Evolutionary conservation across 2,888 invertebrate genomes (phyloP).

Genomic region (Diloba caeruleocephala): DNA sequence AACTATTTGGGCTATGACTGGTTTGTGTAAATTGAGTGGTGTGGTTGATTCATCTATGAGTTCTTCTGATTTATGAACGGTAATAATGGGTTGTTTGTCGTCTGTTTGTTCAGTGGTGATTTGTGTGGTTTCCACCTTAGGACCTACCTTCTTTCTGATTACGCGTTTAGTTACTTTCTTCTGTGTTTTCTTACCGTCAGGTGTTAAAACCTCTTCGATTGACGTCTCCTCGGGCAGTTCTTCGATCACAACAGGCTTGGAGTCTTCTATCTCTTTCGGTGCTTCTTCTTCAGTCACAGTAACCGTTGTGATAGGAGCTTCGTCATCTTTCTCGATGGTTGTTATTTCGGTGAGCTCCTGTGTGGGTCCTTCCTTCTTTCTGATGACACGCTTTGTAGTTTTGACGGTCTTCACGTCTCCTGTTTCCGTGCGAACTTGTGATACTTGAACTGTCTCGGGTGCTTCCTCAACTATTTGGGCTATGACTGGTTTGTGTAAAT

Average conservation of each 20-base stretch:
- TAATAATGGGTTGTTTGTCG: slow-evolving; percentile 62
- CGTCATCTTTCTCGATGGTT: slow-evolving; percentile 14
- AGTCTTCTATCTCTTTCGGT: slow-evolving; percentile 50
- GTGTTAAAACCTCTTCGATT: no score
- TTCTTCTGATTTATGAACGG: slow-evolving; percentile 30
- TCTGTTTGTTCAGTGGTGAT: slow-evolving; percentile 69
- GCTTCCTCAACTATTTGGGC: slow-evolving; percentile 13
- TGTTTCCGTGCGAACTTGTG: slow-evolving; percentile 54
- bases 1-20: fast-evolving
- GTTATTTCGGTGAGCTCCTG: slow-evolving; percentile 18
- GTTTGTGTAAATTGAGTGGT: slow-evolving; percentile 39
- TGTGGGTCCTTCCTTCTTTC: slow-evolving; percentile 16
- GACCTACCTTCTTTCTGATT: slow-evolving; percentile 77
- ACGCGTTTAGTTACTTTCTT: no score
- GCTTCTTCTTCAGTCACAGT: slow-evolving; percentile 42
- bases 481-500: slow-evolving; percentile 1
- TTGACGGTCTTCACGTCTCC: slow-evolving; percentile 6
- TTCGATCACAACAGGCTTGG: slow-evolving; percentile 16
- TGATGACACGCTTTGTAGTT: slow-evolving; percentile 13
- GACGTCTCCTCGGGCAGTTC: slow-evolving; percentile 27
- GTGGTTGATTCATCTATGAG: slow-evolving; percentile 51
- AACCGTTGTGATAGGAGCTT: slow-evolving; percentile 12
- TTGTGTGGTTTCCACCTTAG: slow-evolving; percentile 39
- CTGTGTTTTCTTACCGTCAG: no score
- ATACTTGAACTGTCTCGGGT: slow-evolving; percentile 37